These are phyloP conservation scores for Eristalis pertinax DNA, from an alignment of 2,888 invertebrate species.

Conservation along the genomic window DNA sequence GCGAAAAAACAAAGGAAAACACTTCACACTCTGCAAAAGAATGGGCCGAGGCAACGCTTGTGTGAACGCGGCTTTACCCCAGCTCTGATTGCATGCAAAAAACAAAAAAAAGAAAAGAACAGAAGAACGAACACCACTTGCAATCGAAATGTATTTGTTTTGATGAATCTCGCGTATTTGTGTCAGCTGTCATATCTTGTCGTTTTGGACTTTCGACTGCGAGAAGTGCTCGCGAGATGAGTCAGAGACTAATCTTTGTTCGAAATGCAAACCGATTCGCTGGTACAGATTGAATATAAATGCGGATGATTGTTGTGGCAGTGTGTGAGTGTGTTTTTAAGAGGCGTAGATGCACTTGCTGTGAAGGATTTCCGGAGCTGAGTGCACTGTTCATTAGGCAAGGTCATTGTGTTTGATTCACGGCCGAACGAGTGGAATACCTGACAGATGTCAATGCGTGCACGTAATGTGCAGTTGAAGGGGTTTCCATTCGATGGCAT, in stretches of 20 bases:
- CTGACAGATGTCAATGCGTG: background rate
- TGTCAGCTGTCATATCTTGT: background rate
- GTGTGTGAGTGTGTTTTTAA: conserved; percentile 5
- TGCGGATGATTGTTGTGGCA: background rate
- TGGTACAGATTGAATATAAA: background rate
- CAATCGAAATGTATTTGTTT: background rate
- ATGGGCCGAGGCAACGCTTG: background rate
- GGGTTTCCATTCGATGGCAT: background rate
- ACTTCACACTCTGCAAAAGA: background rate
- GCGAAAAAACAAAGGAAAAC: background rate
- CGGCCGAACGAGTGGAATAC: background rate
- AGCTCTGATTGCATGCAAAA: background rate
- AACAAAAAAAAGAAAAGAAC: background rate
- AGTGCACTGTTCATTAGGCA: conserved; percentile 19
- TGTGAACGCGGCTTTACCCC: background rate
- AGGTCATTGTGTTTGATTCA: conserved; percentile 23
- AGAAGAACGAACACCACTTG: background rate
- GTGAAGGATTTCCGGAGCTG: conserved; percentile 54
- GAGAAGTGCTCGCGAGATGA: background rate
- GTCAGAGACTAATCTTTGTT: conserved; percentile 1
- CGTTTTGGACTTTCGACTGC: background rate
- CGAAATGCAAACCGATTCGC: background rate
- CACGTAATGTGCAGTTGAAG: background rate
- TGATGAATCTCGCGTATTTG: background rate
- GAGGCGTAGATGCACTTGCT: conserved; percentile 35